Evolutionary conservation across 2,797 vertebrate genomes (phyloP), one percentile per base, ranked within the genome.

Genomic region (Moxostoma hubbsi): DNA sequence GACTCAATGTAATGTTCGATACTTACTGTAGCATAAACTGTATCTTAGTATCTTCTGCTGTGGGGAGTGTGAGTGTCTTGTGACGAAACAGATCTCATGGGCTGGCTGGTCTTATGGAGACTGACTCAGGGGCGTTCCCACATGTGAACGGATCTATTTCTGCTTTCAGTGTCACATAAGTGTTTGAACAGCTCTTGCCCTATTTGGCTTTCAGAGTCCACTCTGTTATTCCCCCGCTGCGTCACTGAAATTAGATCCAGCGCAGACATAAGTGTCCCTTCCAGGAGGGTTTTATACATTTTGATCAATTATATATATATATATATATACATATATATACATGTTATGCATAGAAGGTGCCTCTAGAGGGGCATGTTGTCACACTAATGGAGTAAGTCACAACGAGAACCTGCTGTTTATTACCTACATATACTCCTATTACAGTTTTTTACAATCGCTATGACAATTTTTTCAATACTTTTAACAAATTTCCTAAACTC

Each of bases 1-100:
- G 87, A 91, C 89, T 93, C 73, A 93, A 93, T 93, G 87, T 89
- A 92, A 88, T 89, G 24, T 93, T 71, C 64, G 85, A 93, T 94
- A 95, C 94, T 95, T 94, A 95, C 94, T 93, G 88, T 73, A 71
- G 86, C 89, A 91, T 94, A 94, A 85, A 92, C 86, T 93, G 91
- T 89, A 93, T 86, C 91, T 86, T 82, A 85, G 75, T 92, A 89
- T 94, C 93, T 77, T 77, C 75, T 9, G 75, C 90, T 91, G 92
- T 89, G 24, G 91, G 75, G 67, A 89, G 89, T 77, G 69, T 76
- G 72, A 81, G 81, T 84, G 89, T 94, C 91, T 93, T 92, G 92
- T 91, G 47, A 91, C 92, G 91, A 92, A 93, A 93, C 90, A 87
- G 87, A 85, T 88, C 82, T 74, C 71, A 43, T 87, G 86, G 89